Percentiles rank a stretch among this genome's conserved stretches.
These are phyloP conservation scores for Galeruca laticollis DNA, from an alignment of 2,888 invertebrate species.

Conservation along the genomic window DNA sequence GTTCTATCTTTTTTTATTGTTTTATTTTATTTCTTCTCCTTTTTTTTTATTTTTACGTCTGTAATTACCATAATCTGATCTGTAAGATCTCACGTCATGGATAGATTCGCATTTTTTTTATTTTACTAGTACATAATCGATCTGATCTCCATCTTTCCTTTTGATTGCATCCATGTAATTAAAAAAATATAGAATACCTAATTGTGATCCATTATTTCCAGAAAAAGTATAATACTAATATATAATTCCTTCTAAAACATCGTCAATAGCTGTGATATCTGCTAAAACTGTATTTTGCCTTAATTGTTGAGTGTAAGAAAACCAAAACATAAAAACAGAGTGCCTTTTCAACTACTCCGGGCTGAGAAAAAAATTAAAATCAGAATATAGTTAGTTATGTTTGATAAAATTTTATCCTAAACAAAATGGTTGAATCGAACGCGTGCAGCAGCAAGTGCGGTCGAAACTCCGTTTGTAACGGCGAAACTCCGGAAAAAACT, in stretches of 20 bases:
- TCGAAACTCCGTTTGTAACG: constrained; percentile 59
- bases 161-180: too few species aligned
- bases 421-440: constrained; percentile 66
- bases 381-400: constrained; percentile 48
- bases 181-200: too few species aligned
- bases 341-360: constrained; percentile 57
- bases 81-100: too few species aligned
- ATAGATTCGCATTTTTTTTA: too few species aligned
- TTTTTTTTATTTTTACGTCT: too few species aligned
- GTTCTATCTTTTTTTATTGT: too few species aligned
- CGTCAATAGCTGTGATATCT: constrained; percentile 65
- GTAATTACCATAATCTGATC: too few species aligned
- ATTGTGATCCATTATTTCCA: background rate
- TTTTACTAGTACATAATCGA: too few species aligned
- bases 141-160: too few species aligned
- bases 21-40: too few species aligned
- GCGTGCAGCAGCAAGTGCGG: constrained; percentile 62
- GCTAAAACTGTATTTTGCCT: constrained; percentile 61
- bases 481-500: constrained; percentile 63
- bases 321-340: constrained; percentile 50
- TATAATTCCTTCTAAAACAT: constrained; percentile 47
- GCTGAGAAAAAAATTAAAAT: constrained; percentile 41
- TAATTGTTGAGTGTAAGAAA: constrained; percentile 58
- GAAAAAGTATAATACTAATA: background rate
- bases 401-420: constrained; percentile 50